These are phyloP conservation scores for Cettia cetti DNA, from an alignment of 2,113 vertebrate species.

Conservation along the genomic window DNA sequence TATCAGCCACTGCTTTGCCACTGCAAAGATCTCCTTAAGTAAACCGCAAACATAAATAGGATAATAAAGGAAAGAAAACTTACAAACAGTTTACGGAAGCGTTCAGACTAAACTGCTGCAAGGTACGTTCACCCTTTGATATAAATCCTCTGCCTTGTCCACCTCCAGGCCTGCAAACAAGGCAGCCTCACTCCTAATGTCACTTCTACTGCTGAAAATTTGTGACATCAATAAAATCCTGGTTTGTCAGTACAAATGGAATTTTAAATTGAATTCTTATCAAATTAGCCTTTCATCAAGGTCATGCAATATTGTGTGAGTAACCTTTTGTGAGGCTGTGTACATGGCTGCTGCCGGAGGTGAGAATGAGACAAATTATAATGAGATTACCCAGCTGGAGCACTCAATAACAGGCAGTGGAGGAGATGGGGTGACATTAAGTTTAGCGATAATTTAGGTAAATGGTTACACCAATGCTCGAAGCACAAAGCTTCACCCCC, in stretches of 20 bases:
- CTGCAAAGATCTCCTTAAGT: neutral
- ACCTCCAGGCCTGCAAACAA: neutral
- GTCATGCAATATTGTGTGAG: conserved; percentile 18
- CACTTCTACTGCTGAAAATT: neutral
- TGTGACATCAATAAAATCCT: conserved; percentile 55
- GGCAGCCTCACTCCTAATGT: neutral
- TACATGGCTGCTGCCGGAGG: conserved; percentile 15
- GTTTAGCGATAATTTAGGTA: neutral
- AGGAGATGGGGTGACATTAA: neutral
- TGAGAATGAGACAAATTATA: conserved; percentile 16
- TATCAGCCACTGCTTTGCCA: neutral
- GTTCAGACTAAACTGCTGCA: neutral
- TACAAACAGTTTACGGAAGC: neutral
- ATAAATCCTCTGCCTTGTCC: neutral
- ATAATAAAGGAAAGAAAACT: neutral
- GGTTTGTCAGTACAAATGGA: conserved; percentile 54
- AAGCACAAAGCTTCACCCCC: neutral
- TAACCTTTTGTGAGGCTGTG: conserved; percentile 51
- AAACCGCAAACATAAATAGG: neutral
- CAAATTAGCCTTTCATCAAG: conserved; percentile 69
- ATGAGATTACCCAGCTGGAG: conserved; percentile 26
- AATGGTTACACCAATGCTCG: neutral
- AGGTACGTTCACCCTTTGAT: neutral
- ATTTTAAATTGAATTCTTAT: conserved; percentile 68
- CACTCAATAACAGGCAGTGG: neutral